Base-by-base conservation (phyloP, 2,888 invertebrate genomes). In the Coenonympha glycerion region DNA sequence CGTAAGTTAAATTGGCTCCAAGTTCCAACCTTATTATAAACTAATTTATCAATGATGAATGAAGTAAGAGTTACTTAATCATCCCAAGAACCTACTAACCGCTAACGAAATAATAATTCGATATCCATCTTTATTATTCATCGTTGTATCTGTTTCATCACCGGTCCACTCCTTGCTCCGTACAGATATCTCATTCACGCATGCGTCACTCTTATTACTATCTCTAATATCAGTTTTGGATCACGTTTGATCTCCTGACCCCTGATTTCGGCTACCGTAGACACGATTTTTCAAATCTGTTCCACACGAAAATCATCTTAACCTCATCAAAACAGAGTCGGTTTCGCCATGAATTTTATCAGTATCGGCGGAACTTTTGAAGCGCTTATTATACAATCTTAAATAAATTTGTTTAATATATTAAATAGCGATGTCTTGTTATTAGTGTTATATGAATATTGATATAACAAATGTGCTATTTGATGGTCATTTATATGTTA, bases 181-280 rank as follows among this genome's bases (percentile, higher is more conserved):
- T 52, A 68, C 74, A 79, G 78, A 81, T 80, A 80, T 79, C 79
- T 85, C 76, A 83, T 83, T 82, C 81, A 84, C 79, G 82, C 84
- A 78, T 83, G 74, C 81, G 75, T 82, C 84, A 79, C 73, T 82
- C 71, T 69, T 60, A 61, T 69, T 69, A 73, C 73, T 73, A 82
- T 82, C 79, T 79, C 70, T 75, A 74, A 79, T 82, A 85, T 85
- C 84, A 83, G 78, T 82, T 83, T 82, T 79, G 69, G 77, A 83
- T 83, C 85, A 80, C 78, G 81, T 59, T 76, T 84, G 85, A 84
- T 80, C 86, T 81, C 71, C 67, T 82, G 86, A 86, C 86, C 86
- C 82, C 71, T 74, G 75, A 77, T 78, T 82, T 85, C 71, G 78
- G 86, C 86, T 87, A 85, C 86, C 70, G 86, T 84, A 73, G 71